Conservation (phyloP, 2,888 invertebrate species). For the Anorthoa munda region DNA sequence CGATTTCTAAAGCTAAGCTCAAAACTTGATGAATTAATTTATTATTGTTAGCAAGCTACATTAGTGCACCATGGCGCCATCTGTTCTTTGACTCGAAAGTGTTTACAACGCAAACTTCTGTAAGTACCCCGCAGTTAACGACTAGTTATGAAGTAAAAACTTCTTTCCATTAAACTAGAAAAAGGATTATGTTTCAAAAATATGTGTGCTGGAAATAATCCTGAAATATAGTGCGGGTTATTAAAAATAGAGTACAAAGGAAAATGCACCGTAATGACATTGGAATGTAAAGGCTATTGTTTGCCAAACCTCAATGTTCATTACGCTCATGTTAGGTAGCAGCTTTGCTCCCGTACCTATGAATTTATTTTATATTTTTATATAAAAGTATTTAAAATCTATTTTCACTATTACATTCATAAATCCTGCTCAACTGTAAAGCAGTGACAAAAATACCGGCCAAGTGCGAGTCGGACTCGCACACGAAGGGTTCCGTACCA, state of each 20-base stretch:
- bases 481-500: too few relatives aligned
- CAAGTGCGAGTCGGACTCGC: too few relatives aligned
- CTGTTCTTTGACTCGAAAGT: conserved; percentile 56
- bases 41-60: conserved; percentile 40
- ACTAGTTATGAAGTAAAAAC: conserved; percentile 57
- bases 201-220: conserved; percentile 38
- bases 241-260: conserved; percentile 6
- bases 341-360: too few relatives aligned
- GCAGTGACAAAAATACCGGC: too few relatives aligned
- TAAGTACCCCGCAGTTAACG: conserved; percentile 43
- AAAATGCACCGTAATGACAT: conserved; percentile 7
- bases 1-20: conserved; percentile 27
- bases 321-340: not conserved
- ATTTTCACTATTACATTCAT: too few relatives aligned
- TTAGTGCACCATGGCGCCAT: conserved; percentile 44
- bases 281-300: not conserved
- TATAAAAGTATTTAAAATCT: too few relatives aligned
- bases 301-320: not conserved
- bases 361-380: too few relatives aligned
- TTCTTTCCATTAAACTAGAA: conserved; percentile 47
- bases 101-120: conserved; percentile 58
- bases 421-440: too few relatives aligned
- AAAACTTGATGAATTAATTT: conserved; percentile 54
- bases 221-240: conserved; percentile 12
- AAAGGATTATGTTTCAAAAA: conserved; percentile 36